Conservation (phyloP, 2,888 invertebrate species). For the Cantharis nigra region DNA sequence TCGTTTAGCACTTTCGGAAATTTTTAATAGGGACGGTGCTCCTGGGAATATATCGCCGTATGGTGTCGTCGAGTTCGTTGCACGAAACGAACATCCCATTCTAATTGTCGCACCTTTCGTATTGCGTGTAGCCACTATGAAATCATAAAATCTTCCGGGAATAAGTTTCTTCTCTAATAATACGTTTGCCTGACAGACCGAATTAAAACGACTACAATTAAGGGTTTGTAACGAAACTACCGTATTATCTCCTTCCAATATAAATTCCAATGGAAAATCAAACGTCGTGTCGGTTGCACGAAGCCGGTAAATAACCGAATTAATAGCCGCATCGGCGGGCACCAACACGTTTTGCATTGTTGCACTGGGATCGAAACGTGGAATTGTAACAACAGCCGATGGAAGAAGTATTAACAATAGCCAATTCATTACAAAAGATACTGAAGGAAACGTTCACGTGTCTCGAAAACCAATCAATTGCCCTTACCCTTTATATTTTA, state of each 20-base stretch:
- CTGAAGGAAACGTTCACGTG: conserved; percentile 11
- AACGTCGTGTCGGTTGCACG: conserved; percentile 86
- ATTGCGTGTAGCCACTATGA: conserved; percentile 68
- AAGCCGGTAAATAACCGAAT: conserved; percentile 84
- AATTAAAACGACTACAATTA: conserved; percentile 84
- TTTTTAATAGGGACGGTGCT: conserved; percentile 58
- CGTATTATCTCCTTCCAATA: conserved; percentile 74
- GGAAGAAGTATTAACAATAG: conserved; percentile 40
- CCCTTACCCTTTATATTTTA: conserved; percentile 36
- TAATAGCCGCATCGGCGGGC: conserved; percentile 81
- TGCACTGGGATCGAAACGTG: conserved; percentile 83
- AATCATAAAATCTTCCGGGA: conserved; percentile 83
- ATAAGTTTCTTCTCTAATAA: conserved; percentile 76
- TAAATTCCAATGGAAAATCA: conserved; percentile 84
- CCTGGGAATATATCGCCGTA: conserved; percentile 82
- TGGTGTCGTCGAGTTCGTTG: conserved; percentile 84
- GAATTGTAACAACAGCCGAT: conserved; percentile 59
- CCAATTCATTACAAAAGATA: conserved; percentile 39
- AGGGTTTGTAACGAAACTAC: conserved; percentile 79
- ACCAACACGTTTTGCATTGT: conserved; percentile 81
- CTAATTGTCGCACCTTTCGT: conserved; percentile 65
- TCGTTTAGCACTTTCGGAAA: conserved; percentile 55
- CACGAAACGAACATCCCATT: conserved; percentile 48
- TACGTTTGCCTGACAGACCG: conserved; percentile 88
- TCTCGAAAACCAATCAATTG: conserved; percentile 34